Evolutionary conservation across 2,113 vertebrate species (phyloP).

Genomic region (Synodontis membranacea): DNA sequence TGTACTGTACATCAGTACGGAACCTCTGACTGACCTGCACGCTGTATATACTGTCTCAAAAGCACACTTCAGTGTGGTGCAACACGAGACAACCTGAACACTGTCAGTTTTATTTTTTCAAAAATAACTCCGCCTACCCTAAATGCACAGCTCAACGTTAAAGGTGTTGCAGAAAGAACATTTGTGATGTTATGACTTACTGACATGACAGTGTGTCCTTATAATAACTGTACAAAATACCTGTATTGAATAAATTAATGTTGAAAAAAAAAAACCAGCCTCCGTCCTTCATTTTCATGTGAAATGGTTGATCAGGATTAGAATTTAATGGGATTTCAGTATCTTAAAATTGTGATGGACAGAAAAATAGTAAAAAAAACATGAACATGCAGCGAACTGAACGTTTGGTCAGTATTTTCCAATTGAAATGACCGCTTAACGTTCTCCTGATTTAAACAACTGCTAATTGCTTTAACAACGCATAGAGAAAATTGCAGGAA

Average conservation of each 20-base stretch:
- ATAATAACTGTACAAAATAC: constrained; percentile 55
- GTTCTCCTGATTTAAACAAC: too few relatives aligned
- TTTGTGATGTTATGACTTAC: constrained; percentile 5
- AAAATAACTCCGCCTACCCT: neutral
- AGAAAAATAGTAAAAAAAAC: neutral
- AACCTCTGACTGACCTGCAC: neutral
- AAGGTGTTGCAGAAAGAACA: neutral
- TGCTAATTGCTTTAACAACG: neutral
- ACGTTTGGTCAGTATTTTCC: neutral
- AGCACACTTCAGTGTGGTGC: neutral
- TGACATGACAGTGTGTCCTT: constrained; percentile 33
- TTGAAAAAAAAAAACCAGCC: constrained; percentile 38
- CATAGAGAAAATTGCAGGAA: neutral
- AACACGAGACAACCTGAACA: neutral
- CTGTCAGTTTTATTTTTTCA: neutral
- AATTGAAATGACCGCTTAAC: neutral
- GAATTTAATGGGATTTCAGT: neutral
- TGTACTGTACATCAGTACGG: neutral
- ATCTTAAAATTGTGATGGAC: neutral
- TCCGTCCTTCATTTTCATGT: neutral
- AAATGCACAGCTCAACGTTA: neutral
- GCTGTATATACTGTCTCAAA: neutral
- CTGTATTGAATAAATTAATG: constrained; percentile 56
- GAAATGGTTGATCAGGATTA: neutral
- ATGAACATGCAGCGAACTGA: neutral